Percentiles rank a stretch among this genome's conserved stretches.
Conservation (phyloP, 2,113 vertebrate genomes). For the Odobenus rosmarus region DNA sequence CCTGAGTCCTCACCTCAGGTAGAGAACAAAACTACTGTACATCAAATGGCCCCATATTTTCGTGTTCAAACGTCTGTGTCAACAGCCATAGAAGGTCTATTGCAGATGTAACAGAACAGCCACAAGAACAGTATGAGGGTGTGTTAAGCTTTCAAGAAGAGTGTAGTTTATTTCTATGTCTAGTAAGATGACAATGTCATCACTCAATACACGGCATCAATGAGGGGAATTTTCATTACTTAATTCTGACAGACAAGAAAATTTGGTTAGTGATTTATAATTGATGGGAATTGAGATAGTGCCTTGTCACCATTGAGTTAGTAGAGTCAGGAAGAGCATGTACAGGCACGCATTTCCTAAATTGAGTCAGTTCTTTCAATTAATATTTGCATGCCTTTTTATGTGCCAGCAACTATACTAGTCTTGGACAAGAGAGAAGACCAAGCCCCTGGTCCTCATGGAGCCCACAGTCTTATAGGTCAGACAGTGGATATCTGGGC, state of each 20-base stretch:
- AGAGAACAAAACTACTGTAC: not conserved
- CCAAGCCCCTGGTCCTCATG: not conserved
- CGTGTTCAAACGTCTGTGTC: not conserved
- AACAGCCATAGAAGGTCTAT: not conserved
- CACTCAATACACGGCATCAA: not conserved
- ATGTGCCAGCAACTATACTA: not conserved
- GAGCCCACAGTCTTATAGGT: not conserved
- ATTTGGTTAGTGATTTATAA: not conserved
- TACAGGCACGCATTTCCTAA: too few species aligned
- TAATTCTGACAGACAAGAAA: not conserved
- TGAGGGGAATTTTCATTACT: not conserved
- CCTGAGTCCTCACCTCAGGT: not conserved
- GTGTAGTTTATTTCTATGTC: not conserved
- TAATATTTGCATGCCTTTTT: not conserved
- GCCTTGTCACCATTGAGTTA: not conserved
- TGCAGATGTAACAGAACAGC: not conserved
- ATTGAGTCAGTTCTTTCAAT: not conserved
- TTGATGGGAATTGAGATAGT: not conserved
- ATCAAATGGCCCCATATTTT: not conserved
- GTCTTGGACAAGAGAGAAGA: not conserved
- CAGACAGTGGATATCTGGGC: not conserved
- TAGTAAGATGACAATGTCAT: not conserved
- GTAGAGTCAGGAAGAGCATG: not conserved
- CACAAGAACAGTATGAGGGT: not conserved
- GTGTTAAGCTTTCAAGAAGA: not conserved